A percentile compares a stretch with the other conserved stretches of the same genome.
These are phyloP conservation scores for Metacarcinus magister DNA, from an alignment of 2,888 invertebrate species.

Conservation along the genomic window DNA sequence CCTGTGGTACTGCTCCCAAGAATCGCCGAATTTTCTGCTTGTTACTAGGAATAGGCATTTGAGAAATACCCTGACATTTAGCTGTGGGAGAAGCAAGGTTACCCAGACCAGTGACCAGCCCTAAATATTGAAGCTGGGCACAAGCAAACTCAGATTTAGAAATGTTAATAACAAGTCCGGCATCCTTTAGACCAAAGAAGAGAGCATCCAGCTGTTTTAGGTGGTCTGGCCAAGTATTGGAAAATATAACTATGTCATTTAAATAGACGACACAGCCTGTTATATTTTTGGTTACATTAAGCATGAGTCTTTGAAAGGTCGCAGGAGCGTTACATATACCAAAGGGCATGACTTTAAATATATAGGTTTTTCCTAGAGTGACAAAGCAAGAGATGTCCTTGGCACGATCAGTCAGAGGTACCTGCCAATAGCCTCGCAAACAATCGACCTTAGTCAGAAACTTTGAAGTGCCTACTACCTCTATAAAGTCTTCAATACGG, in stretches of 20 bases:
- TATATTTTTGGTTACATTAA: not conserved
- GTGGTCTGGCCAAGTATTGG: not conserved
- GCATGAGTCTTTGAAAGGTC: slow-evolving; percentile 34
- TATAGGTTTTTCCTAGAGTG: not conserved
- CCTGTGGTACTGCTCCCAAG: too few relatives aligned
- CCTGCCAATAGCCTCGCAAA: slow-evolving; percentile 42
- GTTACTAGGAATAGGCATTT: too few relatives aligned
- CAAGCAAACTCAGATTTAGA: slow-evolving; percentile 19
- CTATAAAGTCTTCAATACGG: not conserved
- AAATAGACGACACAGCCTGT: slow-evolving; percentile 12
- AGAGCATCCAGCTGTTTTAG: not conserved
- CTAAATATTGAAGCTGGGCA: slow-evolving; percentile 9
- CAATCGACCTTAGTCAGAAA: slow-evolving; percentile 5
- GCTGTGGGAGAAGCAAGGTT: not conserved
- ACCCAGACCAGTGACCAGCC: too few relatives aligned
- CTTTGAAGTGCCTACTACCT: not conserved
- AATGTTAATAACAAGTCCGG: not conserved
- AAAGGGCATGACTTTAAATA: slow-evolving; percentile 46
- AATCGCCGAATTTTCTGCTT: too few relatives aligned
- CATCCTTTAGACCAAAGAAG: not conserved
- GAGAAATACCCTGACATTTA: too few relatives aligned
- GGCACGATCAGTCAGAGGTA: slow-evolving; percentile 51
- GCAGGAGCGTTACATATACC: slow-evolving; percentile 44
- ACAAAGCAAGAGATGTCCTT: slow-evolving; percentile 54
- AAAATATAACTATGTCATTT: not conserved